Evolutionary conservation across 2,888 invertebrate species (phyloP).

Genomic region (Oegoconia quadripuncta): DNA sequence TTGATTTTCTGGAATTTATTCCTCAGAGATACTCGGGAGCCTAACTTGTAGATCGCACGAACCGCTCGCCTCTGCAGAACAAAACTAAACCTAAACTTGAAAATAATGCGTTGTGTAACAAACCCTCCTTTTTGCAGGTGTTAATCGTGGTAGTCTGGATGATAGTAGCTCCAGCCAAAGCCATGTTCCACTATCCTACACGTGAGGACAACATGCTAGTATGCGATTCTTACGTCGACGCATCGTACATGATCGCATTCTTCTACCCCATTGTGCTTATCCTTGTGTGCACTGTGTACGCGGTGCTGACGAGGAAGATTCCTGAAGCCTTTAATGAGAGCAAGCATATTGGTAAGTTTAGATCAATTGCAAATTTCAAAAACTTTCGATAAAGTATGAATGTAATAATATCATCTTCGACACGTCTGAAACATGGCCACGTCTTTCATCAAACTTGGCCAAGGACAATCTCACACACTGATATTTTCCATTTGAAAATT

Average conservation of each 20-base stretch:
- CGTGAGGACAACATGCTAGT: constrained; percentile 95
- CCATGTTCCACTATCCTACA: constrained; percentile 94
- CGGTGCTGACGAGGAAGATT: constrained; percentile 96
- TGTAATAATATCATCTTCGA: too few relatives aligned
- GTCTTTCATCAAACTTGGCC: too few relatives aligned
- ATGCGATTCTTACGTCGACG: constrained; percentile 94
- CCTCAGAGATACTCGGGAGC: too few relatives aligned
- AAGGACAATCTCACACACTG: too few relatives aligned
- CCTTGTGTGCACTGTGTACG: constrained; percentile 96
- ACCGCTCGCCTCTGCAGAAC: too few relatives aligned
- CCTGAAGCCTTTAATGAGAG: constrained; percentile 99
- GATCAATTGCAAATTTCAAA: too few relatives aligned
- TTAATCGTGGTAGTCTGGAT: constrained; percentile 95
- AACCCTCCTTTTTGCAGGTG: constrained; percentile 73
- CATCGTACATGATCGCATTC: constrained; percentile 96
- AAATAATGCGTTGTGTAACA: not conserved
- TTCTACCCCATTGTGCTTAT: constrained; percentile 95
- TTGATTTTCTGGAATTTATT: too few relatives aligned
- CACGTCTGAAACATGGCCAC: too few relatives aligned
- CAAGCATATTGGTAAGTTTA: constrained; percentile 94
- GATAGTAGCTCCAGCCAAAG: constrained; percentile 92
- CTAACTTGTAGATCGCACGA: too few relatives aligned
- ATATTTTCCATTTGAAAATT: too few relatives aligned
- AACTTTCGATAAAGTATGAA: too few relatives aligned
- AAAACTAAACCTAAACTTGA: too few relatives aligned